Evolutionary conservation across 2,797 vertebrate species (phyloP).

Genomic region (Macroramphosus scolopax): DNA sequence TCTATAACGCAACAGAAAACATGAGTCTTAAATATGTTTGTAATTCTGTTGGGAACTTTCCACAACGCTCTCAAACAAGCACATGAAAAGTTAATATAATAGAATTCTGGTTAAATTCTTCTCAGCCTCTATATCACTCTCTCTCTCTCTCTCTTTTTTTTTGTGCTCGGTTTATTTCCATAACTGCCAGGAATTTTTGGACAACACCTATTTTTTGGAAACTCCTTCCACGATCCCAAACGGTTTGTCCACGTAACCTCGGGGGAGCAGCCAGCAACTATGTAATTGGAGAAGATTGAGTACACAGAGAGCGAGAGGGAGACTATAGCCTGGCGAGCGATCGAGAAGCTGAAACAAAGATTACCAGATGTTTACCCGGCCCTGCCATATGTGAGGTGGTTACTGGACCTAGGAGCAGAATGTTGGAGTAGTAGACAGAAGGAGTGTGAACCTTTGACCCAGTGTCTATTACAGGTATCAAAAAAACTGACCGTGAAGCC

Average conservation of each 20-base stretch:
- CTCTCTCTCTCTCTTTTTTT: conserved; percentile 38
- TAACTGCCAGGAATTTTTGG: conserved; percentile 76
- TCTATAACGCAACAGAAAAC: too few species aligned
- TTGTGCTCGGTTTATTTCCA: conserved; percentile 76
- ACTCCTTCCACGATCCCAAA: conserved; percentile 73
- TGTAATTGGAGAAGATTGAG: conserved; percentile 77
- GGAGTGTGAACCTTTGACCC: conserved; percentile 71
- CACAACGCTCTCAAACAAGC: conserved; percentile 6
- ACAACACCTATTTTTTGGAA: conserved; percentile 82
- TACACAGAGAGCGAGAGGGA: conserved; percentile 48
- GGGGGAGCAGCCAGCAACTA: conserved; percentile 68
- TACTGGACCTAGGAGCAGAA: conserved; percentile 57
- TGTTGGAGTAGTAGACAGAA: conserved; percentile 56
- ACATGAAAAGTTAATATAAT: conserved; percentile 18
- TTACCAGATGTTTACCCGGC: conserved; percentile 77
- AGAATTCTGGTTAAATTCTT: conserved; percentile 15
- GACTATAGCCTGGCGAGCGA: conserved; percentile 73
- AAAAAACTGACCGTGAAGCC: conserved; percentile 60
- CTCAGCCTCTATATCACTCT: conserved; percentile 34
- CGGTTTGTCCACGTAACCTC: conserved; percentile 72
- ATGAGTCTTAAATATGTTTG: conserved; percentile 10
- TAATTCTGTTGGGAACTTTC: conserved; percentile 13
- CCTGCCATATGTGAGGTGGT: conserved; percentile 66
- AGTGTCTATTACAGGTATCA: conserved; percentile 60
- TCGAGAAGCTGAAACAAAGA: conserved; percentile 75